phyloP scores from a whole-genome alignment of 2,888 invertebrate genomes.

The Pardosa pseudoannulata region DNA sequence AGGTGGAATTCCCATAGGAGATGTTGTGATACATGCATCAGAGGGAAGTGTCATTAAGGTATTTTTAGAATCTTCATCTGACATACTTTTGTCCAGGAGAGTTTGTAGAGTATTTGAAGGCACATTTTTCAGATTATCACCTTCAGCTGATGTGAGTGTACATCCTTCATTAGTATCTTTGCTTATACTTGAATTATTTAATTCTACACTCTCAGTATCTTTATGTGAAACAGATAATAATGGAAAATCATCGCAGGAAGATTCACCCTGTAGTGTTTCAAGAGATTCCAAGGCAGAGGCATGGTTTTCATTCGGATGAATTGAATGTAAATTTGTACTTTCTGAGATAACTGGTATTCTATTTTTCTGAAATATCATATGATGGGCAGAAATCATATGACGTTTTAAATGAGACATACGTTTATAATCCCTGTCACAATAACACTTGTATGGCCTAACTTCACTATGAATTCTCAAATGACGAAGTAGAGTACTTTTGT shows the following conservation, averaged over 20 bases:
- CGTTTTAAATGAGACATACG: conserved; percentile 69
- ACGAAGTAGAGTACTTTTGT: conserved; percentile 56
- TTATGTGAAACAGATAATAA: neutral
- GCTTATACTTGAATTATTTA: neutral
- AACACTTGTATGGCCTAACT: conserved; percentile 59
- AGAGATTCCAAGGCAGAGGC: neutral
- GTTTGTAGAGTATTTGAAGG: conserved; percentile 9
- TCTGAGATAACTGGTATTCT: neutral
- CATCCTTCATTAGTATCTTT: neutral
- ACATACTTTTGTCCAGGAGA: conserved; percentile 8
- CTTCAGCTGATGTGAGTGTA: neutral
- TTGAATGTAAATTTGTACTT: neutral
- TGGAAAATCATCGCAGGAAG: neutral
- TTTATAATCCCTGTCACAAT: conserved; percentile 65
- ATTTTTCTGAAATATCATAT: conserved; percentile 12
- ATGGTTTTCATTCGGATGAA: neutral
- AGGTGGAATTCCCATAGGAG: neutral
- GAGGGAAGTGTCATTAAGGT: neutral
- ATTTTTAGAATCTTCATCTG: neutral
- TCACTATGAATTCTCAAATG: conserved; percentile 69
- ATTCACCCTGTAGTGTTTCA: neutral
- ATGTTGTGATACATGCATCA: neutral
- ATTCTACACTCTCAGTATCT: neutral
- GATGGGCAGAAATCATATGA: conserved; percentile 48
- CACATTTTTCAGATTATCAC: conserved; percentile 3